Base-by-base conservation (phyloP, 2,113 vertebrate genomes). In the Lasiurus borealis region DNA sequence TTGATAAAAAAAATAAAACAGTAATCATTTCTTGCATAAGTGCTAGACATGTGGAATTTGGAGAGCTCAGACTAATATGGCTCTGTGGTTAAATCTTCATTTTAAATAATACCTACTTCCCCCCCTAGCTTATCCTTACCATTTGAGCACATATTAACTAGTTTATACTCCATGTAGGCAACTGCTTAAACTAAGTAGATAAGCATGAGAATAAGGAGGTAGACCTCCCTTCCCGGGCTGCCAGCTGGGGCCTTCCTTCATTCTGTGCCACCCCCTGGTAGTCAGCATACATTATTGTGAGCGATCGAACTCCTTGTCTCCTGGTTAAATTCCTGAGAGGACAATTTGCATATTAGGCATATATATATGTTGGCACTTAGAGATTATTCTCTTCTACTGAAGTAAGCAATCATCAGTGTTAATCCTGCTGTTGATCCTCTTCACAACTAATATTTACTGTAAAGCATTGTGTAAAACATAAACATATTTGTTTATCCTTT, bases 361-460 rank as follows among this genome's bases (percentile, higher is more conserved):
- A 59, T 59, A 25, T 25, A 59, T 10, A 59, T 8, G 10, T 59
- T 25, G 31, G 36, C 46, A 85, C 73, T 94, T 83, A 78, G 57
- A 72, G 36, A 75, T 76, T 71, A 86, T 76, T 81, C 36, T 92
- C 23, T 85, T 96, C 21, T 69, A 34, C 4, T 80, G 31, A 71
- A 69, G 44, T 68, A 87, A 89, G 69, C 52, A 89, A 59, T 81
- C 9, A 80, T 59, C 15, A 34, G 19, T 27, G 80, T 64, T 78
- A 34, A 88, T 68, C 16, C 19, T 72, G 29, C 31, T 92, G 77
- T 77, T 68, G 52, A 85, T 62, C 11, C n/a, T 27, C 46, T 93
- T 90, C 40, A 83, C 69, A 95, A 52, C 12, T 85, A 94, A 54
- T 54, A 85, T 91, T 73, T 96, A 19, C 46, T 86, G n/a, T 85